Base-by-base conservation (phyloP, 2,888 invertebrate genomes). In the Acrobeloides nanus region DNA sequence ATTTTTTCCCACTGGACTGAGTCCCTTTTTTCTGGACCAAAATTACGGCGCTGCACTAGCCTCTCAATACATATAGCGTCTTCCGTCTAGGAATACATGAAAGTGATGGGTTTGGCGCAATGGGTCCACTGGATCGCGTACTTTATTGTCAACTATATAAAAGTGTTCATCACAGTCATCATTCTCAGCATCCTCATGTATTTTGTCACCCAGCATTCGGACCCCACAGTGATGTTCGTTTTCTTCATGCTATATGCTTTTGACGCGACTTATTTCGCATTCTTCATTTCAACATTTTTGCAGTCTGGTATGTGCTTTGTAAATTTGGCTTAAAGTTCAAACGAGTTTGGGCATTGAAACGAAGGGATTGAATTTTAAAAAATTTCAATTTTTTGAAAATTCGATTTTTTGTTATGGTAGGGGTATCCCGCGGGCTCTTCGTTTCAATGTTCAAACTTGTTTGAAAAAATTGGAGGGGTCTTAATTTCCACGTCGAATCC, bases 21-120 rank as follows among this genome's bases (percentile, higher is more conserved):
- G n/a, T n/a, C n/a, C n/a, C n/a, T n/a, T n/a, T n/a, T n/a, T n/a
- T n/a, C n/a, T n/a, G n/a, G n/a, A n/a, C n/a, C n/a, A n/a, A n/a
- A n/a, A n/a, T n/a, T n/a, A n/a, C n/a, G n/a, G n/a, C n/a, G n/a
- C n/a, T n/a, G n/a, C n/a, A n/a, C n/a, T n/a, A n/a, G n/a, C n/a
- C n/a, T n/a, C n/a, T n/a, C n/a, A n/a, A n/a, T n/a, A n/a, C n/a
- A n/a, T n/a, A n/a, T n/a, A n/a, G n/a, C 25, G 75, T n/a, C n/a
- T n/a, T n/a, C n/a, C n/a, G n/a, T n/a, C n/a, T n/a, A 88, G 84
- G 89, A 89, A 80, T 83, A 86, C 1, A 85, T 89, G 86, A 87
- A 87, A 79, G 86, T 89, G 76, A 87, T 88, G 84, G 89, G 89
- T 1, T 76, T 89, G 24, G 81, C 82, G 26, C 83, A 83, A 44